Evolutionary conservation across 1,140 invertebrate species (phyloP).

Genomic region (Drosophila chauvacae): DNA sequence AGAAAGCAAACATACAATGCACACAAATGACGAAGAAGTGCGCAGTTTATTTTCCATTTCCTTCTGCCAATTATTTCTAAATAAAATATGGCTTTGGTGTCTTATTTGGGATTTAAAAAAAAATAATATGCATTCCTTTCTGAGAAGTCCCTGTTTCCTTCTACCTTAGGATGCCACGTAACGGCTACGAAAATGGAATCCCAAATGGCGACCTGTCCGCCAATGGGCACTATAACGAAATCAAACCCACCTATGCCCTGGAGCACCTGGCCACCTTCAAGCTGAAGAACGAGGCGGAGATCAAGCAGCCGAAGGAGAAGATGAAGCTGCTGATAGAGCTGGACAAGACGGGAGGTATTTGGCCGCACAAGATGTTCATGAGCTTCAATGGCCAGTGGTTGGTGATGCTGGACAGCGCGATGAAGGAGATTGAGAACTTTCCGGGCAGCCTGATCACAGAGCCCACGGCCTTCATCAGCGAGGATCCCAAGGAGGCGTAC

Average conservation of each 20-base stretch:
- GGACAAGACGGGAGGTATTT: slow-evolving; percentile 75
- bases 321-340: slow-evolving; percentile 76
- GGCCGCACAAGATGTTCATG: slow-evolving; percentile 83
- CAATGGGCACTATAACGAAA: slow-evolving; percentile 48
- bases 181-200: slow-evolving; percentile 73
- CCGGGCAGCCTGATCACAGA: slow-evolving; percentile 76
- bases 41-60: slow-evolving; percentile 3
- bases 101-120: not conserved
- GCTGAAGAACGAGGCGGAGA: slow-evolving; percentile 71
- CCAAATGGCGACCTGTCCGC: slow-evolving; percentile 24
- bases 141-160: not conserved
- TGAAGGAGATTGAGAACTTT: slow-evolving; percentile 81
- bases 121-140: not conserved
- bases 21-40: not conserved
- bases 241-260: slow-evolving; percentile 78
- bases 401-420: slow-evolving; percentile 77
- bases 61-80: no score
- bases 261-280: slow-evolving; percentile 81
- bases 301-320: slow-evolving; percentile 75
- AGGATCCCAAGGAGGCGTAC: slow-evolving; percentile 69
- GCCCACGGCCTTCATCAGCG: slow-evolving; percentile 76
- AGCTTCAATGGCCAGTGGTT: slow-evolving; percentile 80
- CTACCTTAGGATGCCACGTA: slow-evolving; percentile 63
- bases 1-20: slow-evolving; percentile 6
- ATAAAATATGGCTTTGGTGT: not conserved